These are phyloP conservation scores for Scytalopus superciliaris DNA, from an alignment of 2,113 vertebrate genomes.

Conservation along the genomic window DNA sequence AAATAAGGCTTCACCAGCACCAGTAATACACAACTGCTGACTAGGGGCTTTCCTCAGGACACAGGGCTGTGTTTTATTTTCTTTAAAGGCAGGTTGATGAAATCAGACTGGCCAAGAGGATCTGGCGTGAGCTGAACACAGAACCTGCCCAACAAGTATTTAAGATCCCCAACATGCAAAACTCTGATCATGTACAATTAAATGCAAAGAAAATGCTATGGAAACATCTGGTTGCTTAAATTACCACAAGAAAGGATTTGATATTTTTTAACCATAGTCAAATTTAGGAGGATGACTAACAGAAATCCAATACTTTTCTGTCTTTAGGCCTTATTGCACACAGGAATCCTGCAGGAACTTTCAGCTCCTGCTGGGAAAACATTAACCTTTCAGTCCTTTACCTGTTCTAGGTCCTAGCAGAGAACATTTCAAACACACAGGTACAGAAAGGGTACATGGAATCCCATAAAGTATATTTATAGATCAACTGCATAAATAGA, in stretches of 20 bases:
- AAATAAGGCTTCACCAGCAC: not conserved
- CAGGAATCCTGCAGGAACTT: not conserved
- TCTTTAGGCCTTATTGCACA: not conserved
- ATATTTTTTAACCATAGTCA: not conserved
- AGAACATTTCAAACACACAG: not conserved
- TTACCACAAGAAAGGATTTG: conserved; percentile 24
- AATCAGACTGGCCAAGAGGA: not conserved
- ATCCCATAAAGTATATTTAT: not conserved
- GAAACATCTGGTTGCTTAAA: conserved; percentile 27
- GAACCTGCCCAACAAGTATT: conserved; percentile 33
- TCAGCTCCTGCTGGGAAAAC: not conserved
- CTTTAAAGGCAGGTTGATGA: conserved; percentile 10
- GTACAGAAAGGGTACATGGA: not conserved
- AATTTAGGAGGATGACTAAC: conserved; percentile 11
- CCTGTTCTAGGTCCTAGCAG: not conserved
- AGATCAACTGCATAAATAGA: not conserved
- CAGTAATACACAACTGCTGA: not conserved
- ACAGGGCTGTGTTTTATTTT: not conserved
- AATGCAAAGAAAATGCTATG: conserved; percentile 38
- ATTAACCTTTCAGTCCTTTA: not conserved
- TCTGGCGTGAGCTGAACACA: not conserved
- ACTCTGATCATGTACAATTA: not conserved
- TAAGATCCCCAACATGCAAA: conserved; percentile 15
- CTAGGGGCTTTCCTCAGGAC: not conserved
- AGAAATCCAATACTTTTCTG: not conserved